These are phyloP conservation scores for Lamellibrachia luymesi DNA, from an alignment of 1,140 invertebrate species.

Conservation along the genomic window DNA sequence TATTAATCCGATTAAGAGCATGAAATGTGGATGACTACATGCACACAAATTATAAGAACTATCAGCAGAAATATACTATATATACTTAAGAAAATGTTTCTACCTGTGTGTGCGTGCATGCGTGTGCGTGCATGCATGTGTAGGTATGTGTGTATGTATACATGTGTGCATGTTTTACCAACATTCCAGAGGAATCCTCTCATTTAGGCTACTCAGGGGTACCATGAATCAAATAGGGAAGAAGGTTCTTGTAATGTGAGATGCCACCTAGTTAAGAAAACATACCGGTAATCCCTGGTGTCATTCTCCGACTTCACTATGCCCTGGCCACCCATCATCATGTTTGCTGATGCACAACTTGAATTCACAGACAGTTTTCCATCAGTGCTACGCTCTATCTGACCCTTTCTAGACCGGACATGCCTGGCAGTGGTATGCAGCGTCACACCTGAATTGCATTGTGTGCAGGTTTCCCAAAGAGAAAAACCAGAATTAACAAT, in stretches of 20 bases:
- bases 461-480: neutral
- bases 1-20: no score
- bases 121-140: no score
- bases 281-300: slow-evolving; percentile 34
- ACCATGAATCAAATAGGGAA: neutral
- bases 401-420: neutral
- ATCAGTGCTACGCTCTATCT: neutral
- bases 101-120: no score
- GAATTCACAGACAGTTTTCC: neutral
- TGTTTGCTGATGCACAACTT: neutral
- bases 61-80: no score
- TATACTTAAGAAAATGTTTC: no score
- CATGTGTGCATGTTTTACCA: no score
- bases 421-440: neutral
- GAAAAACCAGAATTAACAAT: neutral
- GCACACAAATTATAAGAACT: no score
- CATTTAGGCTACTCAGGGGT: neutral
- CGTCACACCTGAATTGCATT: neutral
- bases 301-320: slow-evolving; percentile 36
- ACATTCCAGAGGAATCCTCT: neutral
- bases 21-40: no score
- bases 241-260: neutral
- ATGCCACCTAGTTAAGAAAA: neutral
- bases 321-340: neutral
- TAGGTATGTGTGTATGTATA: no score